These are phyloP conservation scores for Ceuthmochares aereus DNA, from an alignment of 2,113 vertebrate species.

Conservation along the genomic window DNA sequence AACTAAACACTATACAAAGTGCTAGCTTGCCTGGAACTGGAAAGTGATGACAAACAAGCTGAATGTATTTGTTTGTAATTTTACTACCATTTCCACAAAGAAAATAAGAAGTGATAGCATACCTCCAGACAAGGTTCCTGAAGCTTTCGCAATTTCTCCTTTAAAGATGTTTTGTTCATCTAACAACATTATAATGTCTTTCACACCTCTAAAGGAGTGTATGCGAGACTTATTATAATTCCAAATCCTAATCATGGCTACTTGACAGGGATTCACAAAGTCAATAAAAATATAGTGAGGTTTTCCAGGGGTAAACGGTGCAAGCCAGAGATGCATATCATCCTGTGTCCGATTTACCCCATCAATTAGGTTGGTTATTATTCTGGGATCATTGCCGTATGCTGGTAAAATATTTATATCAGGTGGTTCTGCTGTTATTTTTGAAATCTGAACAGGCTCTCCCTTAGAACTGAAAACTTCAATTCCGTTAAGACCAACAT, in stretches of 20 bases:
- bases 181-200: slow-evolving; percentile 88
- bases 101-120: neutral
- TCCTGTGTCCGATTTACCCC: slow-evolving; percentile 94
- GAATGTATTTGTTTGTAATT: neutral
- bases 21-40: neutral
- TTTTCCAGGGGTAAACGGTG: slow-evolving; percentile 89
- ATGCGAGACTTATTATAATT: slow-evolving; percentile 99
- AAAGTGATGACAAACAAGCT: neutral
- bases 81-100: neutral
- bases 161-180: slow-evolving; percentile 89
- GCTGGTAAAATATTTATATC: slow-evolving; percentile 93
- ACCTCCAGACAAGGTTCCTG: slow-evolving; percentile 93
- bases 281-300: slow-evolving; percentile 85
- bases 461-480: slow-evolving; percentile 93
- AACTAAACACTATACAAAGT: neutral
- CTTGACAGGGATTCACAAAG: slow-evolving; percentile 82
- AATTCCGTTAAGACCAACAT: slow-evolving; percentile 93
- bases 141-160: slow-evolving; percentile 98
- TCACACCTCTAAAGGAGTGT: slow-evolving; percentile 93
- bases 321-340: slow-evolving; percentile 97
- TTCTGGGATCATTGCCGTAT: slow-evolving; percentile 88
- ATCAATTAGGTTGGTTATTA: slow-evolving; percentile 88
- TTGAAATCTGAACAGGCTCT: slow-evolving; percentile 81
- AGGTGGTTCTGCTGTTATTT: slow-evolving; percentile 87
- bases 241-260: slow-evolving; percentile 97